Evolutionary conservation across 2,113 vertebrate species (phyloP).

Genomic region (Helogale parvula): DNA sequence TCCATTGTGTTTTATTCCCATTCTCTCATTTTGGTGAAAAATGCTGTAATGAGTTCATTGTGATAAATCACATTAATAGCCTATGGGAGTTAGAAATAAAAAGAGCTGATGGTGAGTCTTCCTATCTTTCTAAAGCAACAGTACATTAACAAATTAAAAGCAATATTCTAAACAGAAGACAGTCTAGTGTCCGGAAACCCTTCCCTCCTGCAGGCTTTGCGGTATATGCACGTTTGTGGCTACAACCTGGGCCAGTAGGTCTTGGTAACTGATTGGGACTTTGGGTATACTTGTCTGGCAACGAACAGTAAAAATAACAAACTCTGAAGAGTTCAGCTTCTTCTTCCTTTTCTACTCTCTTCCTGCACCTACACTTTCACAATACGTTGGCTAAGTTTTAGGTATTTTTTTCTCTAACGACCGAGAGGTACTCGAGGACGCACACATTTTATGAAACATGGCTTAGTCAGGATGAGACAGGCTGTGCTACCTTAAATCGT

Average conservation of each 20-base stretch:
- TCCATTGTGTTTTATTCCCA: conserved; percentile 22
- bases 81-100: not conserved
- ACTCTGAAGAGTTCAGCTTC: not conserved
- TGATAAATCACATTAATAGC: conserved; percentile 10
- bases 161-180: not conserved
- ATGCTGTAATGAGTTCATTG: not conserved
- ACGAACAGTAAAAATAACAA: not conserved
- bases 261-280: not conserved
- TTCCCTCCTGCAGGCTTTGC: not conserved
- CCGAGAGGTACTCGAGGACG: not conserved
- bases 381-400: not conserved
- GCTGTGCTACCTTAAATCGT: not conserved
- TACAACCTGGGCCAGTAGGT: not conserved
- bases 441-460: not conserved
- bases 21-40: conserved; percentile 19
- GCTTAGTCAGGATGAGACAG: not conserved
- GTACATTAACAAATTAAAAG: conserved; percentile 19
- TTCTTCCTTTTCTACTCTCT: not conserved
- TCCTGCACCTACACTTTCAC: not conserved
- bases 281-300: not conserved
- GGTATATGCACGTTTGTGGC: not conserved
- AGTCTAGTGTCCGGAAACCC: not conserved
- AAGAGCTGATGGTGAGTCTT: conserved; percentile 3
- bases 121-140: not conserved
- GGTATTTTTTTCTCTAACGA: not conserved